Percentiles rank a stretch among this genome's conserved stretches.
Evolutionary conservation across 2,113 vertebrate species (phyloP).

Genomic region (Climacteris rufus): DNA sequence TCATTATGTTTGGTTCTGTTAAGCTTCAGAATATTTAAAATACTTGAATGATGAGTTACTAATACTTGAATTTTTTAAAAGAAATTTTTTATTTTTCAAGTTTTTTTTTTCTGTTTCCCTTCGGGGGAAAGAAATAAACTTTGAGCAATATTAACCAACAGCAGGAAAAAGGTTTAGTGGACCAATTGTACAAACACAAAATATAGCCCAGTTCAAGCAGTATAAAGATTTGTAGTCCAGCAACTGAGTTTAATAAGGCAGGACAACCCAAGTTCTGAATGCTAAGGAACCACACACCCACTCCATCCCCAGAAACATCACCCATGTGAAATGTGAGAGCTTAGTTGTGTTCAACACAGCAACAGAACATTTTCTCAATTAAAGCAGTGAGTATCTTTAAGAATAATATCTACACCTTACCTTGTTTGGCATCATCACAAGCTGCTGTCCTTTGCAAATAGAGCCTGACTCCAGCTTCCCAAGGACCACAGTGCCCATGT

Average conservation of each 20-base stretch:
- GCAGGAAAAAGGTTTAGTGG: not conserved
- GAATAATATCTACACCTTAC: conserved; percentile 8
- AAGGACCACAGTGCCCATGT: conserved; percentile 96
- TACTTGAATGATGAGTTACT: not conserved
- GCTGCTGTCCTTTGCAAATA: conserved; percentile 95
- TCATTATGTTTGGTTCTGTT: not conserved
- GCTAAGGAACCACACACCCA: not conserved
- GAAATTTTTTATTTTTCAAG: not conserved
- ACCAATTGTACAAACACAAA: not conserved
- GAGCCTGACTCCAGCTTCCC: conserved; percentile 95
- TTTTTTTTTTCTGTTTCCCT: not conserved
- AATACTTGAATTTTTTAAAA: not conserved
- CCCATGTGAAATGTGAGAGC: not conserved
- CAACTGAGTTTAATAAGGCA: not conserved
- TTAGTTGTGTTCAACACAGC: not conserved
- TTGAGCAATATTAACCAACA: not conserved
- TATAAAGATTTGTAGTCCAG: not conserved
- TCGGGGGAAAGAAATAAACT: not conserved
- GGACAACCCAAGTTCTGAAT: not conserved
- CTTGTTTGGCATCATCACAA: conserved; percentile 99
- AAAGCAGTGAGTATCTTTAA: not conserved
- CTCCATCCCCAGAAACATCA: not conserved
- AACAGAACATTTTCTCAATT: not conserved
- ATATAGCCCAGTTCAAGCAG: not conserved
- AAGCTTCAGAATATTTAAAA: not conserved